Base-by-base conservation (phyloP, 1,140 invertebrate genomes). In the Anastatus disparis region DNA sequence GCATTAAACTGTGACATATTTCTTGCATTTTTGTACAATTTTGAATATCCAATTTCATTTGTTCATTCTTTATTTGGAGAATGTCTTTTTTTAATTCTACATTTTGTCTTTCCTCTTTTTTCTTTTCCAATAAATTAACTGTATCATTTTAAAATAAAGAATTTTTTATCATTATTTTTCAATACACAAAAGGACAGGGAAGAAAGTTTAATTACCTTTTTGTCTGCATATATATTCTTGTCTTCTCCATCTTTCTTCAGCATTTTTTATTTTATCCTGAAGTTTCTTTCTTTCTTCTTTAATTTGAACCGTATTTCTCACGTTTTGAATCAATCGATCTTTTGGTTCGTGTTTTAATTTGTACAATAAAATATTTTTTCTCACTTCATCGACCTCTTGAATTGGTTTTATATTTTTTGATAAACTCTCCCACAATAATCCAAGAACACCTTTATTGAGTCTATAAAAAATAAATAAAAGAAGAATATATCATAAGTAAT, bases 291-390 rank as follows among this genome's bases (percentile, higher is more conserved):
- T 71, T 27, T 80, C 76, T 3, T 42, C 52, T 64, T 68, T 82
- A 17, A 84, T 15, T 38, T 75, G 61, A 35, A 67, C 56, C 17
- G 75, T 76, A 63, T 77, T 76, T 26, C 71, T 73, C 4, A 81
- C 48, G 46, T 72, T 78, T 24, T 83, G 50, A 26, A 83, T 78
- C 15, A 48, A 9, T 38, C 71, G n/a, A 56, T 76, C 73, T 40
- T 79, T 73, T 29, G 66, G 66, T 13, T 69, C 70, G 44, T 77
- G 66, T 67, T 75, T 79, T 20, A 85, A 68, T 70, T 79, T 76
- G 53, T 83, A 68, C 3, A 84, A 67, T 50, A 85, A 72, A 71
- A 85, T 77, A 68, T 85, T 84, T 66, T 83, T 84, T 35, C 78
- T 73, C 65, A 73, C 44, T 48, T 80, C 77, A 17, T 55, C 61